These are phyloP conservation scores for Arge pagana DNA, from an alignment of 2,888 invertebrate genomes.

Conservation along the genomic window DNA sequence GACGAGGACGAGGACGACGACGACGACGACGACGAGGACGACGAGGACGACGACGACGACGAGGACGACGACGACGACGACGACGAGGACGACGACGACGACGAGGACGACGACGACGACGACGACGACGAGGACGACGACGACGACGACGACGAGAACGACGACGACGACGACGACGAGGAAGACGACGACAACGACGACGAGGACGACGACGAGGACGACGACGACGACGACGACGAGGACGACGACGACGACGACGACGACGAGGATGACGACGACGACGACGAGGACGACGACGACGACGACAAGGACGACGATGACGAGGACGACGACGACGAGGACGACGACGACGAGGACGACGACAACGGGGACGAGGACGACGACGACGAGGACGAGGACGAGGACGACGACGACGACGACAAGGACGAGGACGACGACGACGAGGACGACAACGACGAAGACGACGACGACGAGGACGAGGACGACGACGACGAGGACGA, in stretches of 20 bases:
- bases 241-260: background rate
- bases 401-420: too few relatives aligned
- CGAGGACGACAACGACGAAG: too few relatives aligned
- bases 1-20: background rate
- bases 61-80: background rate
- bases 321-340: background rate
- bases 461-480: too few relatives aligned
- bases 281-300: too few relatives aligned
- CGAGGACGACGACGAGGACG: background rate
- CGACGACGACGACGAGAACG: background rate
- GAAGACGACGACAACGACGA: too few relatives aligned
- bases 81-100: background rate
- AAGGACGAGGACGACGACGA: too few relatives aligned
- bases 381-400: background rate
- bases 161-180: too few relatives aligned
- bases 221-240: too few relatives aligned
- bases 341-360: background rate
- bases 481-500: background rate
- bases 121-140: background rate
- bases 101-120: background rate
- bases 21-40: background rate
- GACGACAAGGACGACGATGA: too few relatives aligned
- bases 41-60: background rate
- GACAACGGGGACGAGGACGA: too few relatives aligned
- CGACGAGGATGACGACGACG: too few relatives aligned